Evolutionary conservation across 1,140 invertebrate genomes (phyloP).

Genomic region (Drosophila nigrodunni): DNA sequence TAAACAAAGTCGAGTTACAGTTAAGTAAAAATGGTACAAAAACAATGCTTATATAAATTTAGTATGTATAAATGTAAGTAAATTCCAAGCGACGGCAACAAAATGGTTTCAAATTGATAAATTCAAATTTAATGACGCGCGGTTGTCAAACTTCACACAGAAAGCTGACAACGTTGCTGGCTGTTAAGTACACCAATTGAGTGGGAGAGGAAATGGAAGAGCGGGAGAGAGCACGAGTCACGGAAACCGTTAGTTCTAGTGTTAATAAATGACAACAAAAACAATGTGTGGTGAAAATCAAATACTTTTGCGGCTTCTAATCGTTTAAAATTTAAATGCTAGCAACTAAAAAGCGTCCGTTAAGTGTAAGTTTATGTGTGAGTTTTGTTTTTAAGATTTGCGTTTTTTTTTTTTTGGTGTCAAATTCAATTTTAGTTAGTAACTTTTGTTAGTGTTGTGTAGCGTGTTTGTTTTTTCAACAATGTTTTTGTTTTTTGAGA

Average conservation of each 20-base stretch:
- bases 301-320: slow-evolving; percentile 67
- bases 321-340: slow-evolving; percentile 65
- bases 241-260: slow-evolving; percentile 49
- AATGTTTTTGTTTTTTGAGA: slow-evolving; percentile 48
- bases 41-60: slow-evolving; percentile 1
- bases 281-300: slow-evolving; percentile 10
- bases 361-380: slow-evolving; percentile 16
- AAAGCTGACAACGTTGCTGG: background rate
- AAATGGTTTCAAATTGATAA: slow-evolving; percentile 59
- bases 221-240: slow-evolving; percentile 19
- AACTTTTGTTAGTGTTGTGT: slow-evolving; percentile 54
- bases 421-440: slow-evolving; percentile 72
- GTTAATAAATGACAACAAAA: slow-evolving; percentile 26
- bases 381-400: slow-evolving; percentile 14
- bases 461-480: slow-evolving; percentile 60
- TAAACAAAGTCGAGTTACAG: slow-evolving; percentile 52
- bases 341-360: slow-evolving; percentile 66
- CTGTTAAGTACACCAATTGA: slow-evolving; percentile 42
- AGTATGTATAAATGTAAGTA: slow-evolving; percentile 43
- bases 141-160: background rate
- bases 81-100: slow-evolving; percentile 70
- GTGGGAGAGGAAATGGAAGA: slow-evolving; percentile 5
- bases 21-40: slow-evolving; percentile 31
- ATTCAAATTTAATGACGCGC: slow-evolving; percentile 45
- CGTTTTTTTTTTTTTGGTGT: slow-evolving; percentile 30